A percentile compares a stretch with the other conserved stretches of the same genome.
phyloP scores from a whole-genome alignment of 2,797 vertebrate genomes.

The Acipenser oxyrinchus region DNA sequence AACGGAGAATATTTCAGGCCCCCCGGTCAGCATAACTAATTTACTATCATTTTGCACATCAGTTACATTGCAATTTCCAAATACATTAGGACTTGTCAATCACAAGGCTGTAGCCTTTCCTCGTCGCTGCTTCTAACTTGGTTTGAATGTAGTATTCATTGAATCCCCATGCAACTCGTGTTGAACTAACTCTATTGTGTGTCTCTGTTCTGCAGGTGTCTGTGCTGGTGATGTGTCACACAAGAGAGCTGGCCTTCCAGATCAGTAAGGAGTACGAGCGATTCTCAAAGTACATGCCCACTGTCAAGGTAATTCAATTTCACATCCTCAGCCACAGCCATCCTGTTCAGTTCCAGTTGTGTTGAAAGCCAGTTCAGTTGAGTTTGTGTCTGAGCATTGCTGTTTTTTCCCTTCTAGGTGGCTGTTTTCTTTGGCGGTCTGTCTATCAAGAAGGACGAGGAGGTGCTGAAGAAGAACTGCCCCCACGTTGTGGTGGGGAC shows the following conservation, averaged over 20 bases:
- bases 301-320: conserved; percentile 53
- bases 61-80: too few relatives aligned
- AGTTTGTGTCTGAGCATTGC: neutral
- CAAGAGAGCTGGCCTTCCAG: conserved; percentile 70
- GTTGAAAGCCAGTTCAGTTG: neutral
- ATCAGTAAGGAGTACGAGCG: conserved; percentile 77
- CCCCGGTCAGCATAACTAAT: too few relatives aligned
- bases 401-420: conserved; percentile 43
- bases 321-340: too few relatives aligned
- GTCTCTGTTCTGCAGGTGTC: conserved; percentile 48
- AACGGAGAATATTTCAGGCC: too few relatives aligned
- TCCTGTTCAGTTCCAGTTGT: neutral
- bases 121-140: too few relatives aligned
- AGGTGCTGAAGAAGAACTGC: conserved; percentile 70
- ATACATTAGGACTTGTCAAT: too few relatives aligned
- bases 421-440: conserved; percentile 73
- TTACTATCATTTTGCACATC: too few relatives aligned
- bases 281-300: conserved; percentile 74
- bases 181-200: neutral
- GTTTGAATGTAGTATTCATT: too few relatives aligned
- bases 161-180: neutral
- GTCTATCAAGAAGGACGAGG: conserved; percentile 73
- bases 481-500: conserved; percentile 73
- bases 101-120: too few relatives aligned
- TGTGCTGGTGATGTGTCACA: conserved; percentile 74